These are phyloP conservation scores for Leucania comma DNA, from an alignment of 2,888 invertebrate genomes.

Conservation along the genomic window DNA sequence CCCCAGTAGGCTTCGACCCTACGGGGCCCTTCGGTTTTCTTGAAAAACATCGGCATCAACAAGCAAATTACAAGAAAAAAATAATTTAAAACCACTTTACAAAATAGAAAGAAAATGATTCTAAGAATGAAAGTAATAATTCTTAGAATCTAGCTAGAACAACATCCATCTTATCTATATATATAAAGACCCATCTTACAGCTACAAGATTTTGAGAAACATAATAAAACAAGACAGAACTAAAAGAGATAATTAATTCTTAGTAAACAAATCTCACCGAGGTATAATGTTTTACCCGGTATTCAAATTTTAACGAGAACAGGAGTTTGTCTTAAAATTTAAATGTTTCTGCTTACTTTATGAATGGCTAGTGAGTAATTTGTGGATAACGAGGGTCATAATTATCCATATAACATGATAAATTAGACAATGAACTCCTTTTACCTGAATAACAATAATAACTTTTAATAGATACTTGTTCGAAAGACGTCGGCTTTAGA, in stretches of 20 bases:
- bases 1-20: too few relatives aligned
- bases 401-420: background rate
- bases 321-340: background rate
- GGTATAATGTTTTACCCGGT: conserved; percentile 5
- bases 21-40: too few relatives aligned
- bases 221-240: background rate
- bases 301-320: conserved; percentile 8
- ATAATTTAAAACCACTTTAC: too few relatives aligned
- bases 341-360: conserved; percentile 1
- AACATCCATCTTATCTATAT: too few relatives aligned
- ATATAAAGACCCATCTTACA: background rate
- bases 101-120: too few relatives aligned
- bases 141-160: background rate
- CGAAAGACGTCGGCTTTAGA: too few relatives aligned
- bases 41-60: too few relatives aligned
- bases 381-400: background rate
- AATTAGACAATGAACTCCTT: background rate
- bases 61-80: too few relatives aligned
- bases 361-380: background rate
- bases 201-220: background rate
- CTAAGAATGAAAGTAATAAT: background rate
- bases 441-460: background rate
- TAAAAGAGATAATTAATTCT: conserved; percentile 7
- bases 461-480: too few relatives aligned
- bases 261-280: background rate